A percentile compares a stretch with the other conserved stretches of the same genome.
Conservation (phyloP, 2,113 vertebrate species). For the Ophiodon elongatus region DNA sequence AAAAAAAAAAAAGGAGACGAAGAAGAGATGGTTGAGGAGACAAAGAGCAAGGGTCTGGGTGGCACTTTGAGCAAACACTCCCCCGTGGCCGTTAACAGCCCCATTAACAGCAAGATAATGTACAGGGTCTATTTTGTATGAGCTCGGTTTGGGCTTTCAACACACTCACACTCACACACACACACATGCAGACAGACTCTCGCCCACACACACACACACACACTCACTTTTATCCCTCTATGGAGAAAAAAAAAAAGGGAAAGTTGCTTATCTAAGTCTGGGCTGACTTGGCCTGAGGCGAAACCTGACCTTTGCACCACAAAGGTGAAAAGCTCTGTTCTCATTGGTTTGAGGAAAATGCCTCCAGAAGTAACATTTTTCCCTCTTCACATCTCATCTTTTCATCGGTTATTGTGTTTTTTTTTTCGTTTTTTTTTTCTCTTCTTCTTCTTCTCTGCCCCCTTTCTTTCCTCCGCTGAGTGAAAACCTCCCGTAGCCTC, state of each 20-base stretch:
- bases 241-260: constrained; percentile 54
- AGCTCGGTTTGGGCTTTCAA: constrained; percentile 33
- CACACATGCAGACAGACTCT: constrained; percentile 25
- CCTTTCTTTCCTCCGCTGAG: constrained; percentile 60
- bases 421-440: constrained; percentile 36
- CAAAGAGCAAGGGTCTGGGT: constrained; percentile 23
- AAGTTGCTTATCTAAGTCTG: constrained; percentile 72
- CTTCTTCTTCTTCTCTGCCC: constrained; percentile 26
- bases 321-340: constrained; percentile 84
- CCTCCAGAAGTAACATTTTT: constrained; percentile 85
- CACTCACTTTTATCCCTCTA: constrained; percentile 51
- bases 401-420: constrained; percentile 79
- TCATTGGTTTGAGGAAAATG: constrained; percentile 82
- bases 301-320: constrained; percentile 82
- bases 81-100: constrained; percentile 39
- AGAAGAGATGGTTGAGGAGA: constrained; percentile 8
- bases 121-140: constrained; percentile 27
- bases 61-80: constrained; percentile 38
- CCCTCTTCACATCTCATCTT: constrained; percentile 85
- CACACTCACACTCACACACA: constrained; percentile 19
- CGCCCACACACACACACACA: constrained; percentile 36
- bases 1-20: not conserved
- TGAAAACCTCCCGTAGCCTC: constrained; percentile 63
- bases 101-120: constrained; percentile 51
- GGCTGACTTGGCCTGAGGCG: constrained; percentile 80